Base-by-base conservation (phyloP, 2,888 invertebrate species). In the Penaeus monodon region DNA sequence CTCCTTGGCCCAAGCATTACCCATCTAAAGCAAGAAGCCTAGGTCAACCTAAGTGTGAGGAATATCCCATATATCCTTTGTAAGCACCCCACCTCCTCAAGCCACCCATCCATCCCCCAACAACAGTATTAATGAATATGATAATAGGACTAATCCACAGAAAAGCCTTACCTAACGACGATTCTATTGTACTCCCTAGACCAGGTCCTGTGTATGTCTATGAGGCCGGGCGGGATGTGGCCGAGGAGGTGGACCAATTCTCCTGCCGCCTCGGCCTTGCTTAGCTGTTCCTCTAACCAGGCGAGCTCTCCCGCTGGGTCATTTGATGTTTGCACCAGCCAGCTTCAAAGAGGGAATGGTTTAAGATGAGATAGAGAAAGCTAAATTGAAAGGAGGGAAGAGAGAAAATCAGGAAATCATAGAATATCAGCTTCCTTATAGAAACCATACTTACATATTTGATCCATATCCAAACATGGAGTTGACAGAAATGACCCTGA, bases 181-280 rank as follows among this genome's bases (percentile, higher is more conserved):
- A 96, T 94, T 89, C 93, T 94, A 87, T 94, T 94, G 91, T 95
- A 96, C 92, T 96, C 95, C 88, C 94, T 93, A 7, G 88, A 88
- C 88, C 88, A 88, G 44, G 84, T 81, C 63, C 84, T 74, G 80
- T 88, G 84, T 2, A 64, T 22, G 12, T 12, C 66, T 3, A 70
- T n/a, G 17, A 84, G n/a, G 8, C 96, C 96, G 0, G 96, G 94
- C 0, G 97, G 97, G 79, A 98, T 95, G 91, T 98, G 98, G 0
- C 95, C 94, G 78, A 98, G 93, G 70, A 97, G 95, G 91, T 97
- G 97, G 0, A 98, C 97, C 91, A 94, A 94, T 92, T 97, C 96
- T 0, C 94, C 94, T 1, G 94, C 94, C 66, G 92, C 92, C 92
- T 98, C 98, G 0, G 98, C 96, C 88, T 94, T 93, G 80, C 94